Conservation (phyloP, 2,113 vertebrate genomes). For the Formicarius rufipectus region DNA sequence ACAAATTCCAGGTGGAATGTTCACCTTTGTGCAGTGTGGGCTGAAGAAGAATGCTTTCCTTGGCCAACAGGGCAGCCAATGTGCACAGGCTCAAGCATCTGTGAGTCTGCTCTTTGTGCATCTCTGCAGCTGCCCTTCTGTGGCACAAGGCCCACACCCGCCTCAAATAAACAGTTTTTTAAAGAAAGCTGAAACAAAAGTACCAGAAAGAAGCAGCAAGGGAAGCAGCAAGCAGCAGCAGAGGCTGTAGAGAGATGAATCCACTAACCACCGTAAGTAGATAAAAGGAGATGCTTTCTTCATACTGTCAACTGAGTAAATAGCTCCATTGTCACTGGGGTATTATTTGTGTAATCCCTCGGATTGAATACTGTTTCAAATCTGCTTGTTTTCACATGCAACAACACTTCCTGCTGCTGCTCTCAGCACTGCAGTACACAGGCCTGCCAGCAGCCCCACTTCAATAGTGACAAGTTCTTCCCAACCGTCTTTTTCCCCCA, state of each 20-base stretch:
- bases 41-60: background rate
- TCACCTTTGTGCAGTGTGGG: background rate
- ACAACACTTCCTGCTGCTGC: slow-evolving; percentile 46
- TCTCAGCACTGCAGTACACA: background rate
- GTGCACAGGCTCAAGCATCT: background rate
- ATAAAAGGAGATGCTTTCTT: slow-evolving; percentile 57
- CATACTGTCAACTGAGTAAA: slow-evolving; percentile 41
- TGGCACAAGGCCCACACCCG: background rate
- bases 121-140: background rate
- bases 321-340: slow-evolving; percentile 36
- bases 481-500: background rate
- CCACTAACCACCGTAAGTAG: background rate
- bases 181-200: background rate
- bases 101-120: background rate
- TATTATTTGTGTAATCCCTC: slow-evolving; percentile 58
- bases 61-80: background rate
- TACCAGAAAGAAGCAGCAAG: background rate
- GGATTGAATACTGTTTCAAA: slow-evolving; percentile 42
- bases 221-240: slow-evolving; percentile 31
- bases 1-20: background rate
- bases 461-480: background rate
- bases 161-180: slow-evolving; percentile 21
- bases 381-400: slow-evolving; percentile 56
- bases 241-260: background rate
- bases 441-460: background rate